phyloP scores from a whole-genome alignment of 2,797 vertebrate genomes.

The Bufotes viridis region DNA sequence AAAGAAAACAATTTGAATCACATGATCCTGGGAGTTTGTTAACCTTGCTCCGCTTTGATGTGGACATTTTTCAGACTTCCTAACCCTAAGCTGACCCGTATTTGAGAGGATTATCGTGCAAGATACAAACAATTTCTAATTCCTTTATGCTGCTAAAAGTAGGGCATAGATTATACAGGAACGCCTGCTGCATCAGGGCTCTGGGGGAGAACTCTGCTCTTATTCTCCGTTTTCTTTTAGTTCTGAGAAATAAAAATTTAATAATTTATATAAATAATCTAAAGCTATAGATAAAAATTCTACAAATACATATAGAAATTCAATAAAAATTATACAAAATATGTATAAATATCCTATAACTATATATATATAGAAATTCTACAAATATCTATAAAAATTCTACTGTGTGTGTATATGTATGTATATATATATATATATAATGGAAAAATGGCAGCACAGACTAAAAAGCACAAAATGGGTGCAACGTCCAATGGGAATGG shows the following conservation, averaged over 20 bases:
- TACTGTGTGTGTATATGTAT: too few species aligned
- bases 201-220: background rate
- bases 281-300: too few species aligned
- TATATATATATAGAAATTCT: too few species aligned
- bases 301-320: too few species aligned
- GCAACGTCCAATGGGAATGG: too few species aligned
- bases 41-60: slow-evolving; percentile 70
- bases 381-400: too few species aligned
- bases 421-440: too few species aligned
- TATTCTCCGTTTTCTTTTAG: background rate
- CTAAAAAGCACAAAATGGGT: too few species aligned
- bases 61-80: slow-evolving; percentile 70
- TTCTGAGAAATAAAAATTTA: background rate
- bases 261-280: too few species aligned
- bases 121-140: slow-evolving; percentile 71
- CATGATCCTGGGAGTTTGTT: slow-evolving; percentile 64
- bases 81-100: slow-evolving; percentile 72
- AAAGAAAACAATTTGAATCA: slow-evolving; percentile 59
- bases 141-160: slow-evolving; percentile 66
- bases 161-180: slow-evolving; percentile 63
- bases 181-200: slow-evolving; percentile 29
- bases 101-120: slow-evolving; percentile 69
- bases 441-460: too few species aligned
- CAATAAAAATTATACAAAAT: too few species aligned
- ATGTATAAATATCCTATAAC: too few species aligned